Evolutionary conservation across 37 sponge, comb jelly and placozoan species (phyloP).

Genomic region (Ephydatia muelleri): DNA sequence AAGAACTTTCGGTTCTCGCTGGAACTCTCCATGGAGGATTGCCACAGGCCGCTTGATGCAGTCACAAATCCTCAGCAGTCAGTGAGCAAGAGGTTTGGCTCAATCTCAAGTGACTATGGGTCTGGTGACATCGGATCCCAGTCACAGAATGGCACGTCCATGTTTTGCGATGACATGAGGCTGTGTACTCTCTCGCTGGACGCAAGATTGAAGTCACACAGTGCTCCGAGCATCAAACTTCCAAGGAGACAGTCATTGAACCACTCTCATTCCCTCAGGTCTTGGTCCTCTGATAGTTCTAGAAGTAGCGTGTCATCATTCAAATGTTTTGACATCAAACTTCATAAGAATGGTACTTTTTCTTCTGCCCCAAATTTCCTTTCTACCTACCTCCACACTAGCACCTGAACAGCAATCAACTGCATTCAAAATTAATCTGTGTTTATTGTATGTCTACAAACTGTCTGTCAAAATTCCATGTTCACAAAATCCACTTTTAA

Average conservation of each 20-base stretch:
- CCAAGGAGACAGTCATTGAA: background rate
- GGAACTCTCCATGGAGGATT: background rate
- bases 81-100: background rate
- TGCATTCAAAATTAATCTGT: background rate
- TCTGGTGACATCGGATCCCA: background rate
- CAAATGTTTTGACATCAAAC: conserved; percentile 16
- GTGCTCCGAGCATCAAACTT: background rate
- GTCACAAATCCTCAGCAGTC: background rate
- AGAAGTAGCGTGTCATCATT: background rate
- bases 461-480: background rate
- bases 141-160: background rate
- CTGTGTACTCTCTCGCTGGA: too few species aligned
- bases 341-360: background rate
- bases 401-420: background rate
- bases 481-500: background rate
- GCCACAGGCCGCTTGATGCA: background rate
- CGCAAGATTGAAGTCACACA: background rate
- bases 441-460: background rate
- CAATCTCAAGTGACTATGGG: background rate
- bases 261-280: conserved; percentile 12
- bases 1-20: conserved; percentile 14
- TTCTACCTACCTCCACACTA: background rate
- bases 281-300: conserved; percentile 4
- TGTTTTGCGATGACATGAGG: background rate
- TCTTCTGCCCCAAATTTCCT: conserved; percentile 24